These are phyloP conservation scores for Elysia crispata DNA, from an alignment of 2,888 invertebrate genomes.

Conservation along the genomic window DNA sequence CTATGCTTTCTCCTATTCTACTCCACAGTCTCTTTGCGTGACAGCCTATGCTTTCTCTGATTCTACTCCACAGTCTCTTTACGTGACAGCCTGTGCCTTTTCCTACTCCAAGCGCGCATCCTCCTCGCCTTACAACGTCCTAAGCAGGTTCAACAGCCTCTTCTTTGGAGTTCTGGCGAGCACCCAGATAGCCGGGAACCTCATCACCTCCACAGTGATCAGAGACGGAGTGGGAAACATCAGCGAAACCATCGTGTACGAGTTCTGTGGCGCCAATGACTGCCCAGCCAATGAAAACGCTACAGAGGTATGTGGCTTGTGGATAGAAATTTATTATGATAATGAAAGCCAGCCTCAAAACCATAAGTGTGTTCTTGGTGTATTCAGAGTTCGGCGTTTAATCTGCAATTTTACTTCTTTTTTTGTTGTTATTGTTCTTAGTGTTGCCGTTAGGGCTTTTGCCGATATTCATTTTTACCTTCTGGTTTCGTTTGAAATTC, in stretches of 20 bases:
- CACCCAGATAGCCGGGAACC: conserved; percentile 71
- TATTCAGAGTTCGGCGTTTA: too few relatives aligned
- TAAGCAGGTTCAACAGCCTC: conserved; percentile 71
- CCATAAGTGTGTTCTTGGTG: too few relatives aligned
- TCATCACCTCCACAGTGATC: conserved; percentile 70
- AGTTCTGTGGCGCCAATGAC: conserved; percentile 53
- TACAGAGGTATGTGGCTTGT: conserved; percentile 45
- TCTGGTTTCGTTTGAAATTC: too few relatives aligned
- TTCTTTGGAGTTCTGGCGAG: conserved; percentile 70
- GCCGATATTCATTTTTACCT: too few relatives aligned
- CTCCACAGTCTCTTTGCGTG: not conserved
- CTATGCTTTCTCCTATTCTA: not conserved
- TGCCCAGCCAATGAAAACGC: conserved; percentile 50
- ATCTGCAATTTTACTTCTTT: too few relatives aligned
- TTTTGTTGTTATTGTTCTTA: too few relatives aligned
- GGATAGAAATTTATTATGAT: too few relatives aligned
- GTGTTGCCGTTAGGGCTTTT: too few relatives aligned
- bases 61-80: conserved; percentile 61
- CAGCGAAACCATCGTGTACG: conserved; percentile 39
- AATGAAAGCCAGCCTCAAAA: too few relatives aligned
- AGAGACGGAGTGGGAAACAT: conserved; percentile 57
- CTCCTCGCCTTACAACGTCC: conserved; percentile 59
- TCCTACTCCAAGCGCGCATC: conserved; percentile 61
- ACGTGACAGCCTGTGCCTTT: conserved; percentile 67
- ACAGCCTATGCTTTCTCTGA: not conserved